Conservation (phyloP, 2,113 vertebrate species). For the Pachypanchax playfairii region DNA sequence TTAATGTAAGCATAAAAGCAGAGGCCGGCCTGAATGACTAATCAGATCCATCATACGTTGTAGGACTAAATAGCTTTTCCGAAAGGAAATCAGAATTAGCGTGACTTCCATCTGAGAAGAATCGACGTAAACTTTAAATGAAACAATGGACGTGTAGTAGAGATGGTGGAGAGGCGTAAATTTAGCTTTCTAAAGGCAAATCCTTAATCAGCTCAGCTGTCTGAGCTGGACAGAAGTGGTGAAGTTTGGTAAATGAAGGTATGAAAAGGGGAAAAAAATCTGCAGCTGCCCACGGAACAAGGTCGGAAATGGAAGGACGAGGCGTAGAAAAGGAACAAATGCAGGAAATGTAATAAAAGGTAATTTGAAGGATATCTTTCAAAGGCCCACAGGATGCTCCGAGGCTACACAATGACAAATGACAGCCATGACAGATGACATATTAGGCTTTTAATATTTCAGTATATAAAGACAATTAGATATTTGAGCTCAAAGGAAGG, state of each 20-base stretch:
- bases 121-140: conserved; percentile 67
- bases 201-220: conserved; percentile 80
- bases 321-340: conserved; percentile 62
- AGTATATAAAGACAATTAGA: conserved; percentile 69
- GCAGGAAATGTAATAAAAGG: conserved; percentile 66
- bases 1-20: conserved; percentile 96
- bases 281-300: conserved; percentile 61
- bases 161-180: conserved; percentile 75
- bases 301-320: conserved; percentile 47
- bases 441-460: conserved; percentile 78
- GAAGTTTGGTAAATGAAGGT: conserved; percentile 65
- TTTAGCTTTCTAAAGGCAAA: conserved; percentile 76
- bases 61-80: conserved; percentile 88
- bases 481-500: conserved; percentile 60
- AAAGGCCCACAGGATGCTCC: conserved; percentile 53
- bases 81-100: conserved; percentile 87
- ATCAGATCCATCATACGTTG: conserved; percentile 99
- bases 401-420: conserved; percentile 64
- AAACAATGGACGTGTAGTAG: conserved; percentile 72
- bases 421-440: conserved; percentile 68
- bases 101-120: conserved; percentile 78
- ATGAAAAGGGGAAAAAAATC: conserved; percentile 40
- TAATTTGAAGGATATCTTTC: conserved; percentile 53
- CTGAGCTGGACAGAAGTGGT: conserved; percentile 61
- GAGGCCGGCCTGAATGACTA: conserved; percentile 89